Conservation (phyloP, 2,797 vertebrate genomes). For the Girardinus metallicus region DNA sequence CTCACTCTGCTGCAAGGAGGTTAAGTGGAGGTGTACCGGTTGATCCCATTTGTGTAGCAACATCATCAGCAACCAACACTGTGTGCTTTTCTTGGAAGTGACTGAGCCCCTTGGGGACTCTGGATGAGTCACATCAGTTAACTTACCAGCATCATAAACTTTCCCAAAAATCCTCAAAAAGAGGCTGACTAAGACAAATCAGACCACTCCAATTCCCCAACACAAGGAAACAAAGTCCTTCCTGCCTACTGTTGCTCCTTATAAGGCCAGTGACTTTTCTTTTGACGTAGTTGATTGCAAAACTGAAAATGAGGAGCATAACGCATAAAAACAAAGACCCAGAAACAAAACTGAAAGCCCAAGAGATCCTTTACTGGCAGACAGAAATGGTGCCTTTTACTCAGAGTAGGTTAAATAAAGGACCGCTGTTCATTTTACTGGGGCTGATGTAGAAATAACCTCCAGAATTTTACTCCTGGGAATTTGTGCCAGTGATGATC, state of each 20-base stretch:
- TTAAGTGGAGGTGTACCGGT: slow-evolving; percentile 21
- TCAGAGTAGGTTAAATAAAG: not conserved
- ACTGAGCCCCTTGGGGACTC: slow-evolving; percentile 39
- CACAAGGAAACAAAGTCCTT: slow-evolving; percentile 32
- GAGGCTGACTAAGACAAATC: slow-evolving; percentile 64
- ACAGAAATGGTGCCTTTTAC: not conserved
- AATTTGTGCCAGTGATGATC: not conserved
- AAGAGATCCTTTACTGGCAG: not conserved
- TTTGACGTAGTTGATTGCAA: not conserved
- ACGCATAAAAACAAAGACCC: not conserved
- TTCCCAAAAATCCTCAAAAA: slow-evolving; percentile 53
- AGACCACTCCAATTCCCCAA: slow-evolving; percentile 52
- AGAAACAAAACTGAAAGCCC: not conserved
- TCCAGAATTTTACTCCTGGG: not conserved
- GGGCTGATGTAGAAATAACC: not conserved
- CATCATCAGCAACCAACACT: slow-evolving; percentile 26
- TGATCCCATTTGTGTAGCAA: slow-evolving; percentile 15
- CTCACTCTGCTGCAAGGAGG: not conserved
- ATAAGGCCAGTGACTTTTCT: slow-evolving; percentile 8
- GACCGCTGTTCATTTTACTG: not conserved
- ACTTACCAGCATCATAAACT: slow-evolving; percentile 63
- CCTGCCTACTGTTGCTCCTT: slow-evolving; percentile 18
- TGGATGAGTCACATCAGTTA: slow-evolving; percentile 65
- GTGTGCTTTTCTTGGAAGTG: slow-evolving; percentile 63
- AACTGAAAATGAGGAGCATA: not conserved